Evolutionary conservation across 2,888 invertebrate species (phyloP).

Genomic region (Schrankia costaestrigalis): DNA sequence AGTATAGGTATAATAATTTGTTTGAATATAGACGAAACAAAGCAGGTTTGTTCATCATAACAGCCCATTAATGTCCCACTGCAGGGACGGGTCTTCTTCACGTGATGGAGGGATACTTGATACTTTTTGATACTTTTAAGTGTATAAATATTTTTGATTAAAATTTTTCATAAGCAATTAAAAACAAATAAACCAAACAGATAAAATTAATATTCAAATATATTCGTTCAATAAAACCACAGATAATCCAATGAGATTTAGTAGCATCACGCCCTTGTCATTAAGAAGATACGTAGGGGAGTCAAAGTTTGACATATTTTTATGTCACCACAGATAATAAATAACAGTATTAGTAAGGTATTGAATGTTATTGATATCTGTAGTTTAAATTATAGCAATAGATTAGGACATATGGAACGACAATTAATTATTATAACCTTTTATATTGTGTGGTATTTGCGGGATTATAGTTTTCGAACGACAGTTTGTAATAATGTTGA

Average conservation of each 20-base stretch:
- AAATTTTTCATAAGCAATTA: no score
- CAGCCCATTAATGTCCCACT: no score
- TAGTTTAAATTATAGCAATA: slow-evolving; percentile 29
- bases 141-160: no score
- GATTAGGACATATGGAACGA: slow-evolving; percentile 25
- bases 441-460: slow-evolving; percentile 34
- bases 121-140: no score
- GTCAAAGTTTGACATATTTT: slow-evolving; percentile 46
- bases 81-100: no score
- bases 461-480: neutral
- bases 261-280: slow-evolving; percentile 62
- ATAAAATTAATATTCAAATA: slow-evolving; percentile 38
- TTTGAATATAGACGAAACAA: no score
- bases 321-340: slow-evolving; percentile 61
- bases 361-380: slow-evolving; percentile 52
- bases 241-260: slow-evolving; percentile 54
- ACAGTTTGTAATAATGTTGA: no score
- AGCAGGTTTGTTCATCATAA: no score
- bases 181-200: slow-evolving; percentile 6
- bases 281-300: slow-evolving; percentile 37
- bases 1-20: no score
- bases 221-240: slow-evolving; percentile 48
- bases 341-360: slow-evolving; percentile 63
- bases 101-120: no score
- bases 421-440: slow-evolving; percentile 18